Conservation (phyloP, 2,888 invertebrate genomes). For the Neocrepidodera transversa region DNA sequence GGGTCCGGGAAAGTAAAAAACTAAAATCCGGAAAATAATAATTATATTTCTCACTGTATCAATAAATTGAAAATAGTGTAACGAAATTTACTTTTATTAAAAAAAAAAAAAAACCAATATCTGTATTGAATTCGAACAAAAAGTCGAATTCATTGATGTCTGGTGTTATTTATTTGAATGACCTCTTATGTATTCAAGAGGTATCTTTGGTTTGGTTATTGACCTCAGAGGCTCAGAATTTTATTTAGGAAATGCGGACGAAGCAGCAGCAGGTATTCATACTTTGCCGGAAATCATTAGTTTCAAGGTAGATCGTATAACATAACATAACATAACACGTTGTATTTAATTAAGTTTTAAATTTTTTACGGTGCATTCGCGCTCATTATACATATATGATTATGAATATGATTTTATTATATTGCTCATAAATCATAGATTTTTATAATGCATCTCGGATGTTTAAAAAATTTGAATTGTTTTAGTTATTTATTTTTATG, state of each 20-base stretch:
- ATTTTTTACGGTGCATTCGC: neutral
- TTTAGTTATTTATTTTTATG: too few species aligned
- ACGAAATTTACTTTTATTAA: too few species aligned
- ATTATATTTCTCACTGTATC: too few species aligned
- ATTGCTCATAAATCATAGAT: neutral
- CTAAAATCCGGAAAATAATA: too few species aligned
- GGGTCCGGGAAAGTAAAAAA: too few species aligned
- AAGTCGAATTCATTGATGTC: too few species aligned
- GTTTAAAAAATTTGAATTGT: neutral
- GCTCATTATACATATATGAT: neutral
- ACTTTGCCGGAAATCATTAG: conserved; percentile 30
- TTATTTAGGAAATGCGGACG: conserved; percentile 20
- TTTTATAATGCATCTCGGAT: neutral
- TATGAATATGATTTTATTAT: too few species aligned
- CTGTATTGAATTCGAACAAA: too few species aligned
- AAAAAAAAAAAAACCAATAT: too few species aligned
- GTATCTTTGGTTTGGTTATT: conserved; percentile 18
- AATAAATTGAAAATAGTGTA: too few species aligned
- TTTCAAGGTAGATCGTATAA: conserved; percentile 29
- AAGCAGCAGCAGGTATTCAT: conserved; percentile 14
- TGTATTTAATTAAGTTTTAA: conserved; percentile 14
- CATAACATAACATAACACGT: conserved; percentile 4
- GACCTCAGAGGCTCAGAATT: conserved; percentile 13
- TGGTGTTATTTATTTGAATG: neutral
- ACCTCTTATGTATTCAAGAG: conserved; percentile 8